Base-by-base conservation (phyloP, 2,797 vertebrate genomes). In the Cryptoblepharus egeriae region DNA sequence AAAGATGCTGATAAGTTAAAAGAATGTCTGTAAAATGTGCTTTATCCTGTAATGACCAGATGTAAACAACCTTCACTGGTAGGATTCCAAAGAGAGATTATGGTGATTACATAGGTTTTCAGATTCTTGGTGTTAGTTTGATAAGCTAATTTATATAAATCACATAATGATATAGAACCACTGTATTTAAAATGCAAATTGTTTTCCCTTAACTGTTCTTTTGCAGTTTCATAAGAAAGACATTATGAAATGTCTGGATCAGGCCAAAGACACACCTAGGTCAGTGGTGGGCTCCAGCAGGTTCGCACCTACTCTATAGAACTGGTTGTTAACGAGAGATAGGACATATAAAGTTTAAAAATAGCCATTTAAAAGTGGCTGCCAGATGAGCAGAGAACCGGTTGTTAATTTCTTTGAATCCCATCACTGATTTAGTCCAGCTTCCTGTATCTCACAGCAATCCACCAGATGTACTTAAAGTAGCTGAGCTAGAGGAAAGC, bases 191-290 rank as follows among this genome's bases (percentile, higher is more conserved):
- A 55, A 81, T 8, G 13, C 5, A 81, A 42, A 68, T 1, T 75
- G 55, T 77, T 77, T 85, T n/a, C 4, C 37, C 2, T n/a, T 24
- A 67, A 39, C 71, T 52, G 5, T 16, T 0, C 0, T 74, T 74
- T 12, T 30, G 55, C 85, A 22, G 18, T 81, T 91, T 90, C 81
- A 65, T 5, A 8, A 26, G 55, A 69, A n/a, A 22, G 75, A 80
- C 37, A 85, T n/a, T n/a, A n/a, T n/a, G n/a, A n/a, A n/a, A n/a
- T n/a, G n/a, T n/a, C n/a, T n/a, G n/a, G n/a, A n/a, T n/a, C n/a
- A n/a, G n/a, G n/a, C n/a, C n/a, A n/a, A n/a, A n/a, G n/a, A n/a
- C n/a, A n/a, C n/a, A n/a, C n/a, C n/a, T n/a, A n/a, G n/a, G n/a
- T n/a, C n/a, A n/a, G n/a, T n/a, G n/a, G n/a, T n/a, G n/a, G n/a